Conservation (phyloP, 2,888 invertebrate species). For the Drosophila bunnanda region DNA sequence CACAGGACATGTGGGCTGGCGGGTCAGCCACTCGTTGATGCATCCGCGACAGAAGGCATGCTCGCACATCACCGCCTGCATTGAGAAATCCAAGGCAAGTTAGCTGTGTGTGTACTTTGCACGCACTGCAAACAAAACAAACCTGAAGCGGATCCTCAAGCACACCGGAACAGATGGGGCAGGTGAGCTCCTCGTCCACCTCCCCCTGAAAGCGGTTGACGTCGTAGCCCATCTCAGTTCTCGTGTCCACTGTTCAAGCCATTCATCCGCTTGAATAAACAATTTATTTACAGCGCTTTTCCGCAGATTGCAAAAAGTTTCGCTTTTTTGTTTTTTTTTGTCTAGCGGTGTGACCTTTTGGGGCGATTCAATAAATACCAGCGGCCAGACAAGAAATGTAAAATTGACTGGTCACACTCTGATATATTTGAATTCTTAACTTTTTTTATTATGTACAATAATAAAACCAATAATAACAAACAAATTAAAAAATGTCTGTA, state of each 20-base stretch:
- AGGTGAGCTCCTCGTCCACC: conserved; percentile 98
- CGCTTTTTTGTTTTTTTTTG: conserved; percentile 46
- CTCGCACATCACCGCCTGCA: conserved; percentile 95
- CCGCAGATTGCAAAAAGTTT: conserved; percentile 60
- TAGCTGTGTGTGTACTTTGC: conserved; percentile 54
- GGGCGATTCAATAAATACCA: neutral
- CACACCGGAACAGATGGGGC: conserved; percentile 98
- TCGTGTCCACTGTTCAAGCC: conserved; percentile 13
- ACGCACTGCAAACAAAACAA: conserved; percentile 85
- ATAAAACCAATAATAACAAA: too few species aligned
- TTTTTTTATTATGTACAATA: neutral
- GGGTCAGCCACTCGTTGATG: conserved; percentile 97
- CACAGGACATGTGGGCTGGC: conserved; percentile 97
- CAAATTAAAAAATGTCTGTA: neutral
- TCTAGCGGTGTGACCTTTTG: neutral
- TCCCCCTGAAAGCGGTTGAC: conserved; percentile 96
- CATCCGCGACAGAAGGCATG: conserved; percentile 98
- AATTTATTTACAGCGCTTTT: conserved; percentile 28
- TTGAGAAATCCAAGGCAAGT: conserved; percentile 81
- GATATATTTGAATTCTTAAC: neutral
- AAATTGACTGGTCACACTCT: neutral
- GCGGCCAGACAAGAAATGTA: neutral
- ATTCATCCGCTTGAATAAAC: conserved; percentile 23
- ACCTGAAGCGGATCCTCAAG: conserved; percentile 95
- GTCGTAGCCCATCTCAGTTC: conserved; percentile 94